Percentiles rank a stretch among this genome's conserved stretches.
Evolutionary conservation across 2,113 vertebrate genomes (phyloP).

Genomic region (Gymnocephalus cernua): DNA sequence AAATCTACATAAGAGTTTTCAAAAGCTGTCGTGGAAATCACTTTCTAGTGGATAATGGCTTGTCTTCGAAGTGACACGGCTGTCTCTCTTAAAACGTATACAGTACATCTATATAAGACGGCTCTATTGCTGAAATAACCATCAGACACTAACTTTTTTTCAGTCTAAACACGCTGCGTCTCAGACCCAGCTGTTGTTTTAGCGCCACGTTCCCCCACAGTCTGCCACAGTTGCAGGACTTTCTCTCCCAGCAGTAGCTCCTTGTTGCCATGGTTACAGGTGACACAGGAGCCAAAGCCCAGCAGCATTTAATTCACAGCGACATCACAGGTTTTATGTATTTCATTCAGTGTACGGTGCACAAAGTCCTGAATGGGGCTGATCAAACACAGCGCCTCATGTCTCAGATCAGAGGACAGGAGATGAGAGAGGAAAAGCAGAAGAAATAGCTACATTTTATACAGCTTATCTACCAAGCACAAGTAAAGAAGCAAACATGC

Average conservation of each 20-base stretch:
- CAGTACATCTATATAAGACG: neutral
- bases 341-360: slow-evolving; percentile 5
- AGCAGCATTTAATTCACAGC: slow-evolving; percentile 18
- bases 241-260: slow-evolving; percentile 25
- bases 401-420: neutral
- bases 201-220: slow-evolving; percentile 7
- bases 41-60: too few species aligned
- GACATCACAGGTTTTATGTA: slow-evolving; percentile 1
- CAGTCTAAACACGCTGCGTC: neutral
- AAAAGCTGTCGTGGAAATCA: neutral
- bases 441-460: neutral
- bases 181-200: slow-evolving; percentile 12
- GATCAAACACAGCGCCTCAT: neutral
- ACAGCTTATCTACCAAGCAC: neutral
- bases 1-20: neutral
- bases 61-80: neutral
- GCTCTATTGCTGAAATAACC: neutral
- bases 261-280: slow-evolving; percentile 57
- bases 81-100: neutral
- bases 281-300: slow-evolving; percentile 20
- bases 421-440: neutral
- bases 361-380: neutral
- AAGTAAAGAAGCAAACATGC: neutral
- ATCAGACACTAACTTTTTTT: neutral
- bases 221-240: slow-evolving; percentile 9